Evolutionary conservation across 2,797 vertebrate species (phyloP).

Genomic region (Spinibarbus caldwelli): DNA sequence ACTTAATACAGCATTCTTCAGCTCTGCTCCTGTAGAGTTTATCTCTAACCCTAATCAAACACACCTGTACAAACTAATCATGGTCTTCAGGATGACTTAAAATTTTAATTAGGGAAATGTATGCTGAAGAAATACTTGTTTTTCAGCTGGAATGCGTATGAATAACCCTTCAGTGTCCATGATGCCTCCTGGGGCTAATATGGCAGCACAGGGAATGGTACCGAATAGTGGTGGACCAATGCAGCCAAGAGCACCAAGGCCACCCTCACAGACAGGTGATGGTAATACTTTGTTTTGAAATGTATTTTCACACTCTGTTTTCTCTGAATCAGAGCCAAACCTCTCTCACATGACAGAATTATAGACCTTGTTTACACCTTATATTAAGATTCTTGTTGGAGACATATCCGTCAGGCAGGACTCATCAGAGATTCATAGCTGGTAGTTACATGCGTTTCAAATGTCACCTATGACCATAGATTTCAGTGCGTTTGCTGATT

Average conservation of each 20-base stretch:
- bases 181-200: slow-evolving; percentile 86
- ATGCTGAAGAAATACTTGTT: slow-evolving; percentile 7
- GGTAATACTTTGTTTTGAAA: background rate
- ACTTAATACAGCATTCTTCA: background rate
- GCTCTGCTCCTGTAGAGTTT: too few species aligned
- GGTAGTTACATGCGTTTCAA: too few species aligned
- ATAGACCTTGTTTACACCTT: too few species aligned
- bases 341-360: too few species aligned
- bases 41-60: too few species aligned
- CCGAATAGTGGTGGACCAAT: slow-evolving; percentile 87
- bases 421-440: background rate
- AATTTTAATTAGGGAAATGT: background rate
- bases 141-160: slow-evolving; percentile 88
- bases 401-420: background rate
- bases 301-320: too few species aligned
- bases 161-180: slow-evolving; percentile 86
- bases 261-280: slow-evolving; percentile 90
- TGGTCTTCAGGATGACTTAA: background rate
- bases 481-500: background rate
- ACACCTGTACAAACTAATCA: background rate
- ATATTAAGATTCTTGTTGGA: background rate
- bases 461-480: too few species aligned
- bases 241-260: slow-evolving; percentile 88
- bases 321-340: background rate
- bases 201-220: slow-evolving; percentile 86